A percentile compares a stretch with the other conserved stretches of the same genome.
These are phyloP conservation scores for Mesochorus sp. DNA, from an alignment of 2,888 invertebrate species.

Conservation along the genomic window DNA sequence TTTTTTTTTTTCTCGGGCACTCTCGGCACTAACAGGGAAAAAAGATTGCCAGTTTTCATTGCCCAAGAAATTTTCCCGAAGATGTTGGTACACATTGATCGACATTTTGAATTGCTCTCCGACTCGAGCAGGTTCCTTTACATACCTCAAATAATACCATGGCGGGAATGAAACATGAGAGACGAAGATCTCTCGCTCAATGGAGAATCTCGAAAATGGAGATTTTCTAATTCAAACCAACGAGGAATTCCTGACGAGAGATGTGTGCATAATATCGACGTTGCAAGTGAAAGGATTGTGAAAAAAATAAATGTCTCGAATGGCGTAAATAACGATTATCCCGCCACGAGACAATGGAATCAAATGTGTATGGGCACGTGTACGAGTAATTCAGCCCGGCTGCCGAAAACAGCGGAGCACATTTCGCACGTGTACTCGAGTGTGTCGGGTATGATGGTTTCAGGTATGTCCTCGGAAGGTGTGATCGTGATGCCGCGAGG, in stretches of 20 bases:
- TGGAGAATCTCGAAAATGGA: too few species aligned
- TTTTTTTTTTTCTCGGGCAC: too few species aligned
- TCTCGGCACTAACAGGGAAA: too few species aligned
- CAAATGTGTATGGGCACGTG: conserved; percentile 93
- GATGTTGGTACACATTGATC: too few species aligned
- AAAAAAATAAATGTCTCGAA: background rate
- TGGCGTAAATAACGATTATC: too few species aligned
- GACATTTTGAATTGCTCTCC: too few species aligned
- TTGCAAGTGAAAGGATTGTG: background rate
- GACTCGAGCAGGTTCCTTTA: too few species aligned
- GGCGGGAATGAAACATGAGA: background rate
- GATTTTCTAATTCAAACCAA: too few species aligned
- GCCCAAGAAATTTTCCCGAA: too few species aligned
- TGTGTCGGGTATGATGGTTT: conserved; percentile 83
- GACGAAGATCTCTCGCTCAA: background rate
- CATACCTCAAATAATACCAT: background rate
- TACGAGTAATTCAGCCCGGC: conserved; percentile 88
- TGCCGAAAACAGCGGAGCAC: conserved; percentile 90
- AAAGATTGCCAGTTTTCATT: too few species aligned
- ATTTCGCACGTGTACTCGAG: conserved; percentile 90
- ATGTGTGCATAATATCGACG: too few species aligned
- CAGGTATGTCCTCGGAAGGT: conserved; percentile 81
- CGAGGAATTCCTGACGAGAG: too few species aligned
- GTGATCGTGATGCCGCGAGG: conserved; percentile 63
- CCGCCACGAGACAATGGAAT: conserved; percentile 76